phyloP scores from a whole-genome alignment of 2,797 vertebrate genomes.

The Paratrypauchen microcephalus region DNA sequence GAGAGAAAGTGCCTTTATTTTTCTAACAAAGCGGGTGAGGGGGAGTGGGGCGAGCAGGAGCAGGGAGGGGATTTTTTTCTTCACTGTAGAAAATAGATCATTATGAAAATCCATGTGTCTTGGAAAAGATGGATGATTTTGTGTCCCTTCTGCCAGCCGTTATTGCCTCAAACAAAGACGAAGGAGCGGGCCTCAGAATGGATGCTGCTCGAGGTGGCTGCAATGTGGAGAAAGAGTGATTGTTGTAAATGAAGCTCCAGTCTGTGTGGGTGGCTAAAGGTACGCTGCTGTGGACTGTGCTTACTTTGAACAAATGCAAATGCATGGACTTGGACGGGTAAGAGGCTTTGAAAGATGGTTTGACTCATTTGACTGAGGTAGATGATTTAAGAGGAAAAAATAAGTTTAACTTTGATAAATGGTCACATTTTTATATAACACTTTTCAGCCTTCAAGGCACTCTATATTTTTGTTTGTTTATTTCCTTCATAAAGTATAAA shows the following conservation, averaged over 20 bases:
- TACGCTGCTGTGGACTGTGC: neutral
- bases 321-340: neutral
- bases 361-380: neutral
- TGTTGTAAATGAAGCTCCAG: neutral
- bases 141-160: slow-evolving; percentile 42
- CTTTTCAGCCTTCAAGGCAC: too few relatives aligned
- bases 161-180: slow-evolving; percentile 57
- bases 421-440: too few relatives aligned
- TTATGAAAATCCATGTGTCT: slow-evolving; percentile 66
- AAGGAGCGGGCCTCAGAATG: slow-evolving; percentile 39
- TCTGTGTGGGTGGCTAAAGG: neutral
- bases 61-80: slow-evolving; percentile 43
- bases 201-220: neutral
- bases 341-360: neutral
- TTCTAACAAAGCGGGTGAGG: slow-evolving; percentile 44
- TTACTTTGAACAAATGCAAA: neutral
- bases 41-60: slow-evolving; percentile 35
- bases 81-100: slow-evolving; percentile 53
- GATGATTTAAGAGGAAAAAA: neutral
- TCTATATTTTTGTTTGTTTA: too few relatives aligned
- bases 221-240: neutral
- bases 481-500: too few relatives aligned
- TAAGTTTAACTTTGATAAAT: neutral
- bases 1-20: slow-evolving; percentile 63
- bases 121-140: slow-evolving; percentile 62